Conservation (phyloP, 2,113 vertebrate species). For the Clupea harengus region DNA sequence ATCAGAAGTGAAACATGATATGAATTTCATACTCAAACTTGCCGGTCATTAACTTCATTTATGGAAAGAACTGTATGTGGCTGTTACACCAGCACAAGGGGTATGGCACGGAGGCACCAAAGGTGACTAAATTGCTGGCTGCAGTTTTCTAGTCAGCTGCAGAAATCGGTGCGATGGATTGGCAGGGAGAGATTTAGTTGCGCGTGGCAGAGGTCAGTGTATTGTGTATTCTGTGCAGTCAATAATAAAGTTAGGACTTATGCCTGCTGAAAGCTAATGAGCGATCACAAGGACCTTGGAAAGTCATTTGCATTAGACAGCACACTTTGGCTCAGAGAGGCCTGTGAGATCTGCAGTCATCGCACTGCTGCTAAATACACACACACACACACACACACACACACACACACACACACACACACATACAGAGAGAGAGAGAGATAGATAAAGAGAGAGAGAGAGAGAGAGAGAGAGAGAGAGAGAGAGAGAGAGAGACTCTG, state of each 20-base stretch:
- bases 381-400: not conserved
- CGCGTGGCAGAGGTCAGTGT: slow-evolving; percentile 96
- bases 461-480: not conserved
- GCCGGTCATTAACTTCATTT: not conserved
- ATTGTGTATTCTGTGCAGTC: slow-evolving; percentile 99
- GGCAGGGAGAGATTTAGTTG: slow-evolving; percentile 94
- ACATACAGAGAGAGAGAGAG: not conserved
- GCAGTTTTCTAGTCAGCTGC: slow-evolving; percentile 76
- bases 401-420: not conserved
- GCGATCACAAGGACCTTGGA: slow-evolving; percentile 95
- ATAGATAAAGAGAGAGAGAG: not conserved
- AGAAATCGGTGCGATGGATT: slow-evolving; percentile 92
- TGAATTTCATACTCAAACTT: not conserved
- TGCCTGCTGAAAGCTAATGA: slow-evolving; percentile 97
- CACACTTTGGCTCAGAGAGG: slow-evolving; percentile 71
- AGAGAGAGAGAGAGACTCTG: not conserved
- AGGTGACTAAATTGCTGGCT: slow-evolving; percentile 76
- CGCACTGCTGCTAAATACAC: slow-evolving; percentile 37
- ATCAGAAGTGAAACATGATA: not conserved
- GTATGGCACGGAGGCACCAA: slow-evolving; percentile 53
- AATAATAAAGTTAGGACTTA: slow-evolving; percentile 99
- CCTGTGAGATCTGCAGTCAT: slow-evolving; percentile 67
- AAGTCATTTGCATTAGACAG: slow-evolving; percentile 89
- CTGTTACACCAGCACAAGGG: not conserved
- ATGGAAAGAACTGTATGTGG: not conserved